Base-by-base conservation (phyloP, 2,888 invertebrate species). In the Noctua fimbriata region DNA sequence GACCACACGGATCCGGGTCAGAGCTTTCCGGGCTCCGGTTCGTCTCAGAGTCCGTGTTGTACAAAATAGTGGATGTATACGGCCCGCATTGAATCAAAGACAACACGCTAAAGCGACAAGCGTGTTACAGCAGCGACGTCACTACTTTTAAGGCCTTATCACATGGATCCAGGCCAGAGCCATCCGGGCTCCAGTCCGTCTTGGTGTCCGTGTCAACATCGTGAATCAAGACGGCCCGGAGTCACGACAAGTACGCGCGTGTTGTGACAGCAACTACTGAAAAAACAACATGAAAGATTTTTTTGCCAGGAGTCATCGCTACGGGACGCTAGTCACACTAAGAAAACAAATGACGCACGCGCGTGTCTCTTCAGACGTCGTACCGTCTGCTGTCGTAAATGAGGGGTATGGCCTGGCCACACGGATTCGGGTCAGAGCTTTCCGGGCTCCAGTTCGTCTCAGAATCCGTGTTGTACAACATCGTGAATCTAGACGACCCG, bases 1-100 rank as follows among this genome's bases (percentile, higher is more conserved):
- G n/a, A 81, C 21, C 41, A 70, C 14, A 9, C 16, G 12, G 1
- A n/a, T 81, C 81, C 47, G 18, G 49, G 49, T 49, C 49, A 49
- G 49, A 49, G 49, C 6, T 21, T 6, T 49, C 21, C 49, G 6
- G 49, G 18, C 18, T 49, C 49, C 18, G 21, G 49, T 49, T 21
- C 49, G 49, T 49, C 49, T 18, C 21, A 21, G 49, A 21, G 49
- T 47, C 47, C 47, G 47, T 16, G 47, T 49, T 49, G 49, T 49
- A 49, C 49, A 49, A 49, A 18, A 49, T 49, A 18, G 49, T 49
- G 21, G 18, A 49, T 49, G 6, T 49, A 2, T 9, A 9, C n/a
- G 9, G 14, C n/a, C 58, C 10, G 60, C 16, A 18, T 16, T n/a
- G 24, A 36, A 49, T 76, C 36, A 7, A 24, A 55, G 55, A 55